phyloP scores from a whole-genome alignment of 2,797 vertebrate species.

The Notamacropus eugenii region DNA sequence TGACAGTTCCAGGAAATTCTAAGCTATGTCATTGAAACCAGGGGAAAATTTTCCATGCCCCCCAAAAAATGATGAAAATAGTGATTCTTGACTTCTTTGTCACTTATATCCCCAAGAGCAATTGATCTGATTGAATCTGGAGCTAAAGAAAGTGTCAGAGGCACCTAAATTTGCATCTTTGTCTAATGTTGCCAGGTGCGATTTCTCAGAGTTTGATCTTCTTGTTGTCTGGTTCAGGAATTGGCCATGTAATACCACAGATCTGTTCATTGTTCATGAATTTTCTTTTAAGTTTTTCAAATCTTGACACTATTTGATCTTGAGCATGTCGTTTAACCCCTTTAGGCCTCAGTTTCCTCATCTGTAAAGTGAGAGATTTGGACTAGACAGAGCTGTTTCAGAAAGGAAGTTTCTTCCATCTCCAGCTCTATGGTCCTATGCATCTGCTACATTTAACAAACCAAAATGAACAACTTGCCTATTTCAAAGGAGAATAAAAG shows the following conservation, averaged over 20 bases:
- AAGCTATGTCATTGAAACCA: constrained; percentile 49
- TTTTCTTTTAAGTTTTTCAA: not conserved
- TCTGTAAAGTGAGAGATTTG: not conserved
- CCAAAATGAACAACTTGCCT: not conserved
- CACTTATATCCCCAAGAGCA: not conserved
- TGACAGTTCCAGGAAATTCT: constrained; percentile 41
- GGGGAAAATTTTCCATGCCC: not conserved
- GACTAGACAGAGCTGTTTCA: not conserved
- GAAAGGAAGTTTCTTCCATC: not conserved
- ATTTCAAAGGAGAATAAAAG: constrained; percentile 13
- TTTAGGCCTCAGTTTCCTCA: not conserved
- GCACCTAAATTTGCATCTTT: not conserved
- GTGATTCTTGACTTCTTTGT: not conserved
- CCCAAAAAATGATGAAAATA: constrained; percentile 21
- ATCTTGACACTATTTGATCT: not conserved
- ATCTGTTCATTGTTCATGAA: not conserved
- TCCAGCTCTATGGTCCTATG: not conserved
- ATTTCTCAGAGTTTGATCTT: not conserved
- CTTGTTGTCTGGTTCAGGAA: not conserved
- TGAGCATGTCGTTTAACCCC: not conserved
- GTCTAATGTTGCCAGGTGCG: not conserved
- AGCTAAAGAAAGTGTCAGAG: not conserved
- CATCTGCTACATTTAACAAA: not conserved
- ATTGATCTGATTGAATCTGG: not conserved
- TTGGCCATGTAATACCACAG: not conserved